Conservation (phyloP, 2,113 vertebrate species). For the Martes martes region DNA sequence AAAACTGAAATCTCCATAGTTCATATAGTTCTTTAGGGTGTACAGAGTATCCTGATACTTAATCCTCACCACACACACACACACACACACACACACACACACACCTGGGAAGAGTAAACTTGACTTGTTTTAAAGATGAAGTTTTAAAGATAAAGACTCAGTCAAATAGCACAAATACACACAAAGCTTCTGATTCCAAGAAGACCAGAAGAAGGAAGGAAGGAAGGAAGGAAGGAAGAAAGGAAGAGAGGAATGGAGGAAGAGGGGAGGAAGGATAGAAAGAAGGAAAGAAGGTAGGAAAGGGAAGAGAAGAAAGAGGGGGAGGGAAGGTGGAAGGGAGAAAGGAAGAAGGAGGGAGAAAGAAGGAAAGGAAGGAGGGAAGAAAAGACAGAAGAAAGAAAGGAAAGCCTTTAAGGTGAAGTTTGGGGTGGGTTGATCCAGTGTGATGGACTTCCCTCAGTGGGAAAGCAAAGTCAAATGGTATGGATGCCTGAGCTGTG, state of each 20-base stretch:
- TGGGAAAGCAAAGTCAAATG: background rate
- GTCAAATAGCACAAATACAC: background rate
- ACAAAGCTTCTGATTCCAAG: background rate
- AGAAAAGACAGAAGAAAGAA: background rate
- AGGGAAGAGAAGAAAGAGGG: background rate
- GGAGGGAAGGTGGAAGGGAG: fast-evolving
- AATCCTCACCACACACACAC: background rate
- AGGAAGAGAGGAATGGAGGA: no score
- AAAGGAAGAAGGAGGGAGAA: background rate
- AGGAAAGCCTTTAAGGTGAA: background rate
- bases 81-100: background rate
- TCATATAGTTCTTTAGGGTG: constrained; percentile 5
- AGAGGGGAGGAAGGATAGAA: no score
- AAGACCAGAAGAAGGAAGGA: background rate
- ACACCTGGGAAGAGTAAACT: background rate
- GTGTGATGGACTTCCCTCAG: fast-evolving
- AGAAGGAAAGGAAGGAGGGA: background rate
- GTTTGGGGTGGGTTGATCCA: background rate
- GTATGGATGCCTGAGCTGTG: background rate
- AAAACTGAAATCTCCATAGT: constrained; percentile 52
- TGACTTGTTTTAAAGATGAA: background rate
- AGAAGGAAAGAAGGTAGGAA: background rate
- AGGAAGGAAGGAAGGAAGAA: background rate
- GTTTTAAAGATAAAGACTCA: background rate
- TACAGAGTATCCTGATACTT: background rate